Evolutionary conservation across 2,888 invertebrate species (phyloP).

Genomic region (Chironomus riparius): DNA sequence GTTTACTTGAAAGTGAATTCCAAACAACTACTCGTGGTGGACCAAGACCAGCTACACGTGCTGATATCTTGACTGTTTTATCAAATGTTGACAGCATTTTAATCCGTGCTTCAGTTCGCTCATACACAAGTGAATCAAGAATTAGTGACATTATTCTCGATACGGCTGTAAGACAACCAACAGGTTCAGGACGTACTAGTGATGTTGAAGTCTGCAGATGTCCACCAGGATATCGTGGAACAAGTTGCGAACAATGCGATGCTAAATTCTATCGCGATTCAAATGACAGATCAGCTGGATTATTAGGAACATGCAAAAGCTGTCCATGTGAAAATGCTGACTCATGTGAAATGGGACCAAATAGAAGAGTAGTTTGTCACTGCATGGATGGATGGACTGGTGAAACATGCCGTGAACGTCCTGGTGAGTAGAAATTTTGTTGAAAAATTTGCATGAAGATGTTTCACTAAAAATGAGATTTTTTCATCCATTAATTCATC

Average conservation of each 20-base stretch:
- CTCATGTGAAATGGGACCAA: conserved; percentile 50
- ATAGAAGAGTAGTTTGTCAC: conserved; percentile 56
- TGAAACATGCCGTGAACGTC: conserved; percentile 50
- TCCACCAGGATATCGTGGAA: conserved; percentile 69
- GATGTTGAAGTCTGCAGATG: conserved; percentile 82
- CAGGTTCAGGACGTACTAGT: conserved; percentile 54
- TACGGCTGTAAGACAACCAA: conserved; percentile 60
- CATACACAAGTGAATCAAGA: conserved; percentile 35
- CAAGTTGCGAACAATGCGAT: conserved; percentile 72
- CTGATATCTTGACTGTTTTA: conserved; percentile 76
- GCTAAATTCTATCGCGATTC: conserved; percentile 62
- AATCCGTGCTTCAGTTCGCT: conserved; percentile 65
- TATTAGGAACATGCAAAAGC: conserved; percentile 42
- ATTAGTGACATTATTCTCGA: conserved; percentile 83
- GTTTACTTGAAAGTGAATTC: conserved; percentile 60
- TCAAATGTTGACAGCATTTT: conserved; percentile 73
- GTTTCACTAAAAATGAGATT: background rate
- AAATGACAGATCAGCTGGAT: conserved; percentile 44
- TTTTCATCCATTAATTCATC: background rate
- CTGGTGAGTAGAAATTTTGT: conserved; percentile 42
- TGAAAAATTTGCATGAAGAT: background rate
- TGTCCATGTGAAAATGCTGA: conserved; percentile 73
- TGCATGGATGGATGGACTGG: conserved; percentile 64
- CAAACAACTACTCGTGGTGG: conserved; percentile 46
- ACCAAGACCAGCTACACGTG: conserved; percentile 55